phyloP scores from a whole-genome alignment of 2,888 invertebrate species.

The Pseudococcus jackbeardsleyi region DNA sequence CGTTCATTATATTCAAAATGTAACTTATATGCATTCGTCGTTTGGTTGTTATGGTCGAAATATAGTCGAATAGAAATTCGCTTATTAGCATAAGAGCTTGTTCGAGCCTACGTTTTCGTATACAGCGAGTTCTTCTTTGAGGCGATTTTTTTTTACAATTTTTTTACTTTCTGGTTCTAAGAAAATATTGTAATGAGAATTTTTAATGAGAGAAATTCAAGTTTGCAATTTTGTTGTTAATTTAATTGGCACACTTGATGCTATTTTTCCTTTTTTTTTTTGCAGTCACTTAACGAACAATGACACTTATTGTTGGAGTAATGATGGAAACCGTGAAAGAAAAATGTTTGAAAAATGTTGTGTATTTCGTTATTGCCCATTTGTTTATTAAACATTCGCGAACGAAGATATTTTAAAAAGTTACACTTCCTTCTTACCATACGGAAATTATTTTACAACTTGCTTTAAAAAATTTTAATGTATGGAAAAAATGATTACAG shows the following conservation, averaged over 20 bases:
- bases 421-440: neutral
- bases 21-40: neutral
- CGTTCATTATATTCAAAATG: constrained; percentile 18
- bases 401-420: neutral
- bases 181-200: constrained; percentile 28
- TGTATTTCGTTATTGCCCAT: neutral
- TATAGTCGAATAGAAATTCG: neutral
- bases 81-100: neutral
- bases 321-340: neutral
- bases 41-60: constrained; percentile 11
- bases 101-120: neutral
- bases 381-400: neutral
- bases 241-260: constrained; percentile 33
- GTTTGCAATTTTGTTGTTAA: neutral
- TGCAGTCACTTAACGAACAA: neutral
- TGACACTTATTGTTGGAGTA: constrained; percentile 1
- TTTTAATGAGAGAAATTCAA: constrained; percentile 40
- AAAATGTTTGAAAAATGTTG: constrained; percentile 2
- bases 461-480: no score
- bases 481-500: no score
- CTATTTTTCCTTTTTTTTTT: neutral
- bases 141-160: constrained; percentile 5
- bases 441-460: no score
- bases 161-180: neutral
- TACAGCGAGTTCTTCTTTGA: neutral